These are phyloP conservation scores for Glyptemys insculpta DNA, from an alignment of 2,797 vertebrate species.

Conservation along the genomic window DNA sequence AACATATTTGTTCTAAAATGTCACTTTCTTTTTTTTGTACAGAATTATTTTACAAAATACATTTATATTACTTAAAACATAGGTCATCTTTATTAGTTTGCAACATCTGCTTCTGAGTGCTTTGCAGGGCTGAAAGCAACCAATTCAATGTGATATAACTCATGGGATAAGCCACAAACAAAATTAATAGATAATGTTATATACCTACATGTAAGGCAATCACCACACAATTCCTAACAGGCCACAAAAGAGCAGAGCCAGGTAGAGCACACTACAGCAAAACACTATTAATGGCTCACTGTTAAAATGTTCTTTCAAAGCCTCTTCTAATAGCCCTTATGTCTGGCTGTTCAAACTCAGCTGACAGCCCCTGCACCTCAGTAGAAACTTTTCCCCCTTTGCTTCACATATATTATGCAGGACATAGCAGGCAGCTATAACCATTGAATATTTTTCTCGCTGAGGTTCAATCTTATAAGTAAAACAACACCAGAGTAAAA, in stretches of 20 bases:
- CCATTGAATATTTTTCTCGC: neutral
- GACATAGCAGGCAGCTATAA: neutral
- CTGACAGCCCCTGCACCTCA: neutral
- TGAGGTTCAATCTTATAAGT: neutral
- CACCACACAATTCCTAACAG: neutral
- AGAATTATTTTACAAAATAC: neutral
- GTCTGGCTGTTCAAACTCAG: neutral
- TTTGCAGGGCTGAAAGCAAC: neutral
- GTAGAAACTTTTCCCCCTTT: neutral
- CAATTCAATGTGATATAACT: neutral
- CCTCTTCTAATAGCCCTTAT: neutral
- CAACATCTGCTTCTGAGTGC: neutral
- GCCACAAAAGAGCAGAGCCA: neutral
- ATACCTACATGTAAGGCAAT: neutral
- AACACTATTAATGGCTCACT: neutral
- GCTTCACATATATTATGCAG: neutral
- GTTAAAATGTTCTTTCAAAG: neutral
- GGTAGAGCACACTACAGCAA: neutral
- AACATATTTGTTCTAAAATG: neutral
- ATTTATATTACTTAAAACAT: neutral
- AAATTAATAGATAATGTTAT: neutral
- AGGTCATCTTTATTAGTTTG: neutral
- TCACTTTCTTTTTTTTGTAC: neutral
- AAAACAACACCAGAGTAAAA: neutral
- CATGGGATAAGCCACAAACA: neutral